Base-by-base conservation (phyloP, 2,888 invertebrate genomes). In the Napeogenes sylphis region DNA sequence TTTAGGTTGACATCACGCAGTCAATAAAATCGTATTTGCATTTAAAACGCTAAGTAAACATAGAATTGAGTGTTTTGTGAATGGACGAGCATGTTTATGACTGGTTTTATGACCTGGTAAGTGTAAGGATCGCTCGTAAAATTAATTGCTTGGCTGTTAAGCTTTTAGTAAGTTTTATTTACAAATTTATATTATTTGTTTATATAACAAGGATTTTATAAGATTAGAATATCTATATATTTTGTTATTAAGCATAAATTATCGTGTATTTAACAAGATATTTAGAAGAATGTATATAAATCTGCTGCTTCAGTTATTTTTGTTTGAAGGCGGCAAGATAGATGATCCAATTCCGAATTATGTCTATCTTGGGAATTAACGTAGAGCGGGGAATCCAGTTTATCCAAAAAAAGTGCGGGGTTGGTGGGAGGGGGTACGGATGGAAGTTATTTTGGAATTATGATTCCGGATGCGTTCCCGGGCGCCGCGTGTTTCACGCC, bases 341-440 rank as follows among this genome's bases (percentile, higher is more conserved):
- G 89, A 91, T 91, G 90, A 91, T 91, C 91, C 91, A 91, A 91
- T 91, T 91, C 90, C 89, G 90, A 91, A 90, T 91, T 91, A 91
- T 91, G 89, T 90, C 86, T 90, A 87, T 90, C 91, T 90, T 91
- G 91, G 91, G 91, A 91, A 91, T 91, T 88, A 89, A 87, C 90
- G 82, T 80, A 81, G 85, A 84, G 81, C 82, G 83, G 87, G 88
- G 86, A 88, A 89, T 84, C 87, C 90, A 87, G 85, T 84, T 90
- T 89, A 90, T 87, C 84, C 85, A 85, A 87, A 90, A 89, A 87
- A 88, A 89, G 76, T 78, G 76, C 78, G 82, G 81, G 78, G 75
- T 75, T 69, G 69, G 75, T 67, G 71, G 74, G 75, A 77, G 73
- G 79, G 73, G 79, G 81, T 81, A 75, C 81, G 82, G 85, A 80